Conservation (phyloP, 2,888 invertebrate genomes). For the Metacarcinus magister region DNA sequence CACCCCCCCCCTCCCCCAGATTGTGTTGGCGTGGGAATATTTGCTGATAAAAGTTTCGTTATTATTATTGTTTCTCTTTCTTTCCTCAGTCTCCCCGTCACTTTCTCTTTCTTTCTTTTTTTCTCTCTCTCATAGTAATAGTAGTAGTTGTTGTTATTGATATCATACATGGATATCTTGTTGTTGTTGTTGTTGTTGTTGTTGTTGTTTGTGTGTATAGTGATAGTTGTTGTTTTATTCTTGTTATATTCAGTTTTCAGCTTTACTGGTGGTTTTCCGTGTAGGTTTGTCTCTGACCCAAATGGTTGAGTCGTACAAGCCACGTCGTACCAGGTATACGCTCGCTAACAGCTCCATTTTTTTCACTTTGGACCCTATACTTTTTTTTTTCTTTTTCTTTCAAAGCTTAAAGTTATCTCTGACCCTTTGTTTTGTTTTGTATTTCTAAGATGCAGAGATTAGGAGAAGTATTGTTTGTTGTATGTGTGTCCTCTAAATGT, state of each 20-base stretch:
- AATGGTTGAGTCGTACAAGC: not conserved
- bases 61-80: slow-evolving; percentile 12
- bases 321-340: not conserved
- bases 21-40: not conserved
- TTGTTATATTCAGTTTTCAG: not conserved
- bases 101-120: not conserved
- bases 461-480: too few relatives aligned
- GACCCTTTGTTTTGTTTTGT: not conserved
- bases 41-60: not conserved
- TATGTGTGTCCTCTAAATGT: too few relatives aligned
- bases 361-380: not conserved
- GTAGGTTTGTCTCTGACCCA: not conserved
- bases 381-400: not conserved
- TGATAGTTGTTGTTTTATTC: not conserved
- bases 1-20: not conserved
- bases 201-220: not conserved
- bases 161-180: too few relatives aligned
- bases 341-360: not conserved
- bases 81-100: not conserved
- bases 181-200: not conserved
- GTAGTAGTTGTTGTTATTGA: too few relatives aligned
- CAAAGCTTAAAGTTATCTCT: not conserved
- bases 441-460: too few relatives aligned
- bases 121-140: not conserved
- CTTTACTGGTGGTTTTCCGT: not conserved